Evolutionary conservation across 2,888 invertebrate species (phyloP), one percentile per base, ranked within the genome.

Genomic region (Cancer borealis): DNA sequence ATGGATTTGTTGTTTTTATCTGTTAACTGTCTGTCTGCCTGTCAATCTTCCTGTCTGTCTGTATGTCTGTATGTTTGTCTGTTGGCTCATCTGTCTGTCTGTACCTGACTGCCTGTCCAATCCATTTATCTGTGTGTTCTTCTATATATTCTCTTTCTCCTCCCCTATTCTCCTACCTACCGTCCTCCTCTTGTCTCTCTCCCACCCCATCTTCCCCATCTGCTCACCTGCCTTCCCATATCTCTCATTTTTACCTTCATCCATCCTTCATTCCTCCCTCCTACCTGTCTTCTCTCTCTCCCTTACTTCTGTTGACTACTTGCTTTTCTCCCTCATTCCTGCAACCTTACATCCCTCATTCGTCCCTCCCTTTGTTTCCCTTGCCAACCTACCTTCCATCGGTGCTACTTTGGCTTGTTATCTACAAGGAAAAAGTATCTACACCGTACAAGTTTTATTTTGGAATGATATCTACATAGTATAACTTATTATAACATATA

Each of bases 1-100:
- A 73, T 73, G 73, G 73, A 73, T 73, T 73, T 26, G 73, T 73
- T 73, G 21, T 73, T 73, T 73, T 73, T 26, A 54, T 26, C 73
- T 73, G 73, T 26, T 73, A n/a, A 0, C 21, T 73, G 73, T n/a
- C 73, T 73, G 73, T 21, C 73, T 73, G 73, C 26, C 73, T 73
- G n/a, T n/a, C 73, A 1, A 6, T 21, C n/a, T 4, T 14, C 73
- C n/a, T n/a, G 10, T 14, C 73, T n/a, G 73, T 21, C 73, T 73
- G 8, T 21, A 21, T 73, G n/a, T n/a, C 73, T 73, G n/a, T n/a
- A 21, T 73, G 4, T 8, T n/a, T 73, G n/a, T n/a, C n/a, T 73
- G 4, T 8, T n/a, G n/a, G n/a, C 8, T 5, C 3, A 4, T n/a
- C 73, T 73, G 21, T n/a, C 17, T 66, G 21, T 66, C 17, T 66